Evolutionary conservation across 2,113 vertebrate species (phyloP).

Genomic region (Oriolus oriolus): DNA sequence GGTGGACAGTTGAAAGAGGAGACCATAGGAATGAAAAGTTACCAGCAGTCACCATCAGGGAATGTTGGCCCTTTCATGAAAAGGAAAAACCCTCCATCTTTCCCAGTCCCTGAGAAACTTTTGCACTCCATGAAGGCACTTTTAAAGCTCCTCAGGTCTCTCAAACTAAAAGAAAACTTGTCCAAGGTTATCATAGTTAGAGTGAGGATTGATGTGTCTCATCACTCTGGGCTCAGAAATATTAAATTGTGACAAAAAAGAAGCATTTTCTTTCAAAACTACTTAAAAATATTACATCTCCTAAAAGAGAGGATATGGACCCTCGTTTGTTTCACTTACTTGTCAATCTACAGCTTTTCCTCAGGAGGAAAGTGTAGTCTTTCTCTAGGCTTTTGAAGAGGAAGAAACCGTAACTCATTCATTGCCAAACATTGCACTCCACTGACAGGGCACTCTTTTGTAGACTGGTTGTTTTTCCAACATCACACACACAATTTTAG

Average conservation of each 20-base stretch:
- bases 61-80: background rate
- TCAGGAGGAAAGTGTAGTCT: background rate
- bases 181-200: background rate
- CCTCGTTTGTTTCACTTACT: conserved; percentile 14
- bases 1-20: background rate
- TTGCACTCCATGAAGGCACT: background rate
- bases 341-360: background rate
- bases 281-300: background rate
- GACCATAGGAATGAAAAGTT: background rate
- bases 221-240: background rate
- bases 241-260: conserved; percentile 1
- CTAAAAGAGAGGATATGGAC: background rate
- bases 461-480: background rate
- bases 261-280: conserved; percentile 10
- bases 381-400: background rate
- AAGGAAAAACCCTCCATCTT: background rate
- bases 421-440: background rate
- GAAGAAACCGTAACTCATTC: background rate
- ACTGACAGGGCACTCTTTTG: background rate
- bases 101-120: background rate
- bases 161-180: background rate
- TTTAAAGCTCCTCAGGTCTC: background rate
- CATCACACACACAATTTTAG: background rate
- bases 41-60: background rate
- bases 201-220: background rate